These are phyloP conservation scores for Cottus gobio DNA, from an alignment of 2,113 vertebrate species.

Conservation along the genomic window DNA sequence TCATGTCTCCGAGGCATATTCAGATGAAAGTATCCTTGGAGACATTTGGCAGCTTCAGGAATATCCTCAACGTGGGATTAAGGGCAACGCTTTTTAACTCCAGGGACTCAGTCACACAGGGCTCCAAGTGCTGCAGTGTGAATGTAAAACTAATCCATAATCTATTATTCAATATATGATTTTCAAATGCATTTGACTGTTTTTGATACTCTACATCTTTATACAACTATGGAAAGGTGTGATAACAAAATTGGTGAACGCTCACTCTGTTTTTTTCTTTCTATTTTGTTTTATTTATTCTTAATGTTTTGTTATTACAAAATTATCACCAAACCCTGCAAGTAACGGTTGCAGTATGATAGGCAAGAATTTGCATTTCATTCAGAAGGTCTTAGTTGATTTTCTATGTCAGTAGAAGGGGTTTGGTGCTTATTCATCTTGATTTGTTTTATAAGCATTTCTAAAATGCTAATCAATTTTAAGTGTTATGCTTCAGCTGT, in stretches of 20 bases:
- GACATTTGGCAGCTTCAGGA: conserved; percentile 43
- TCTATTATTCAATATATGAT: conserved; percentile 5
- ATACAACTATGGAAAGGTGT: background rate
- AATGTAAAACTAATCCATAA: conserved; percentile 12
- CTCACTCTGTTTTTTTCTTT: background rate
- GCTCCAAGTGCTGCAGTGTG: conserved; percentile 4
- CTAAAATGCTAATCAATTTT: conserved; percentile 23
- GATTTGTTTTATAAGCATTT: conserved; percentile 37
- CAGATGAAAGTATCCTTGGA: conserved; percentile 52
- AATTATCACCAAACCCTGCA: background rate
- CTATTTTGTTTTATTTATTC: background rate
- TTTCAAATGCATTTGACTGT: conserved; percentile 1
- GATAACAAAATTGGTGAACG: background rate
- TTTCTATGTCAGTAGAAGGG: conserved; percentile 50
- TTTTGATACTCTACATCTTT: background rate
- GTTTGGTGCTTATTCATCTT: conserved; percentile 33
- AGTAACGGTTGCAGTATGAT: background rate
- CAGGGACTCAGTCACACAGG: conserved; percentile 30
- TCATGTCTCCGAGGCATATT: conserved; percentile 50
- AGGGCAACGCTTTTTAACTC: conserved; percentile 25
- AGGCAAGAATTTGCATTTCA: conserved; percentile 17
- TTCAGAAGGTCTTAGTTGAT: conserved; percentile 13
- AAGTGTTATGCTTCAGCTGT: conserved; percentile 33
- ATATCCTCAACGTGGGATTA: conserved; percentile 49
- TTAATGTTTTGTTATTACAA: background rate